Base-by-base conservation (phyloP, 2,888 invertebrate genomes). In the Coecobrya sp. region DNA sequence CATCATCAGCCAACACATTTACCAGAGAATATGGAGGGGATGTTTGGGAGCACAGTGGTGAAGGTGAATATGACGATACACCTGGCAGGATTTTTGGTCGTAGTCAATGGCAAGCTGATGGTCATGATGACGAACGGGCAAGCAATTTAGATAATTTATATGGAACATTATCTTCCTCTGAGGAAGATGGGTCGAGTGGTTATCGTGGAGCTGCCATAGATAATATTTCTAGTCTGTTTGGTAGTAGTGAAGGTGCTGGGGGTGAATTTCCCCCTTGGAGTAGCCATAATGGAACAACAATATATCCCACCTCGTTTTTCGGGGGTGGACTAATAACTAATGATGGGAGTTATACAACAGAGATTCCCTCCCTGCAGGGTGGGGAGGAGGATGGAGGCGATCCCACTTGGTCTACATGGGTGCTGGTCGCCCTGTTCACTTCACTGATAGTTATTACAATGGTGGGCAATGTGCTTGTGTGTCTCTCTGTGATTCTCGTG, bases 401-500 rank as follows among this genome's bases (percentile, higher is more conserved):
- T 52, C 45, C 70, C 30, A 30, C 86, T 3, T 90, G 86, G 90
- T 65, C 90, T 8, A 87, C 84, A 10, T 93, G 91, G 94, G 97
- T 98, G 94, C 97, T 97, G 92, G 95, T 95, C 85, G 94, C 95
- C 19, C 94, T 96, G 30, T 94, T 95, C 55, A 95, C 95, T 59
- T 59, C 90, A 36, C 97, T 98, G 82, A 91, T 94, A 11, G 96
- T 98, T 92, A 97, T 97, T 94, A 98, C 98, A 4, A 97, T 98
- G 93, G 97, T 98, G 92, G 98, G 98, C 79, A 99, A 99, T 96
- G 97, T 99, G 92, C 96, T 99, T 93, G 99, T 99, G 95, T 99
- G 99, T 96, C 97, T 99, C 52, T 99, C 99, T 90, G 99, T 99
- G 84, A 98, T 98, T 95, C 97, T 99, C 95, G 99, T 99, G 94